These are phyloP conservation scores for Erinaceus europaeus DNA, from an alignment of 2,113 vertebrate genomes.

Conservation along the genomic window DNA sequence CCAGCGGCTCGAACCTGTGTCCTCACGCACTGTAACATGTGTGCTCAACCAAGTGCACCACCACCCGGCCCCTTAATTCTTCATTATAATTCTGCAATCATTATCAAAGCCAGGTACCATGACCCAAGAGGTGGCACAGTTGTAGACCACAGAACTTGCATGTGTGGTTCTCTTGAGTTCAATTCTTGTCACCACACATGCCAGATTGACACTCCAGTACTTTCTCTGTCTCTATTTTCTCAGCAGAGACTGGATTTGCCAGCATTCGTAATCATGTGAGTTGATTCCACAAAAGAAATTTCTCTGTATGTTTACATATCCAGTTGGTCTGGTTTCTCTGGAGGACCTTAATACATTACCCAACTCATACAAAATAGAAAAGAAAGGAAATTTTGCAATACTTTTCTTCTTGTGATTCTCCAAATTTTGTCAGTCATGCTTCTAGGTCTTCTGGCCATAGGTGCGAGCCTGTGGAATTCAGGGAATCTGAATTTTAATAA, in stretches of 20 bases:
- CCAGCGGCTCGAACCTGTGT: too few species aligned
- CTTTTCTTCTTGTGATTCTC: background rate
- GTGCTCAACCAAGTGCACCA: too few species aligned
- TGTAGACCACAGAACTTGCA: too few species aligned
- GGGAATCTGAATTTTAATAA: background rate
- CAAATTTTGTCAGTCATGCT: background rate
- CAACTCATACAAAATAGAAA: background rate
- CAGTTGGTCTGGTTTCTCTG: background rate
- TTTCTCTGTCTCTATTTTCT: background rate
- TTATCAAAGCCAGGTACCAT: too few species aligned
- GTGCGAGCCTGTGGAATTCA: too few species aligned
- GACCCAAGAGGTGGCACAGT: too few species aligned
- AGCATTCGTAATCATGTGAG: background rate
- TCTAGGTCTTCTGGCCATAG: background rate
- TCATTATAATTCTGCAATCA: too few species aligned
- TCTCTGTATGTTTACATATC: background rate
- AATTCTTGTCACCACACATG: background rate
- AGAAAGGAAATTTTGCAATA: background rate
- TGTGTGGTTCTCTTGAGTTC: too few species aligned
- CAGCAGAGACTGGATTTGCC: background rate
- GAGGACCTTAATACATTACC: background rate
- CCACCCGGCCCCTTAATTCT: too few species aligned
- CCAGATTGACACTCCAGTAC: too few species aligned
- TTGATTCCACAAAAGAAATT: background rate
- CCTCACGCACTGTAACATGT: too few species aligned